phyloP scores from a whole-genome alignment of 2,888 invertebrate species.

The Phortica magna region DNA sequence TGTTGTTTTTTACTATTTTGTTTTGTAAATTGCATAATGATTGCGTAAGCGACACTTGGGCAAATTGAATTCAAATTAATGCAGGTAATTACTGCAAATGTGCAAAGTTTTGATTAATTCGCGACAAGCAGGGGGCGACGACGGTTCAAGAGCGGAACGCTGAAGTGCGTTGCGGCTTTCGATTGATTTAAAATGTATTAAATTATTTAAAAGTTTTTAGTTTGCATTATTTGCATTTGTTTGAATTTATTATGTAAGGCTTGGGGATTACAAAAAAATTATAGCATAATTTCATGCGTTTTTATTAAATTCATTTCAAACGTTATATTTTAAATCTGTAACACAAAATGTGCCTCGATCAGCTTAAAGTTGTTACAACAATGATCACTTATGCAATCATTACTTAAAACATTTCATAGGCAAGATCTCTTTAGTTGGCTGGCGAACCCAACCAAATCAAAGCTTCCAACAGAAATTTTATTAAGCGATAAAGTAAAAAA shows the following conservation, averaged over 20 bases:
- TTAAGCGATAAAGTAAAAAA: no score
- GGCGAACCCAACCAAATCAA: no score
- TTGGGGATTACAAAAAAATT: background rate
- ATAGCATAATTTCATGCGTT: background rate
- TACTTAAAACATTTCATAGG: no score
- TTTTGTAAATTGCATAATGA: conserved; percentile 24
- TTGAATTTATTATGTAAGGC: background rate
- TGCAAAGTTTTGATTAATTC: background rate
- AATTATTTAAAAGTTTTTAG: background rate
- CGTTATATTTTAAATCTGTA: no score
- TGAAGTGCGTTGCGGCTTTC: background rate
- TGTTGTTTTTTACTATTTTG: background rate
- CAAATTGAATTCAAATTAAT: conserved; percentile 40
- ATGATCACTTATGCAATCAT: no score
- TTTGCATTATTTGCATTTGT: background rate
- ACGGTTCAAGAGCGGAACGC: background rate
- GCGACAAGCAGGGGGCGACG: background rate
- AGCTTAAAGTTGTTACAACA: no score
- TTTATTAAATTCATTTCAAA: no score
- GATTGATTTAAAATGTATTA: conserved; percentile 2
- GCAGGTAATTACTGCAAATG: conserved; percentile 53
- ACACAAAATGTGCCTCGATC: no score
- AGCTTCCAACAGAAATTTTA: no score
- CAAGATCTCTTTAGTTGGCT: no score
- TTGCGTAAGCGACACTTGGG: conserved; percentile 22